Evolutionary conservation across 2,888 invertebrate genomes (phyloP).

Genomic region (Thera britannica): DNA sequence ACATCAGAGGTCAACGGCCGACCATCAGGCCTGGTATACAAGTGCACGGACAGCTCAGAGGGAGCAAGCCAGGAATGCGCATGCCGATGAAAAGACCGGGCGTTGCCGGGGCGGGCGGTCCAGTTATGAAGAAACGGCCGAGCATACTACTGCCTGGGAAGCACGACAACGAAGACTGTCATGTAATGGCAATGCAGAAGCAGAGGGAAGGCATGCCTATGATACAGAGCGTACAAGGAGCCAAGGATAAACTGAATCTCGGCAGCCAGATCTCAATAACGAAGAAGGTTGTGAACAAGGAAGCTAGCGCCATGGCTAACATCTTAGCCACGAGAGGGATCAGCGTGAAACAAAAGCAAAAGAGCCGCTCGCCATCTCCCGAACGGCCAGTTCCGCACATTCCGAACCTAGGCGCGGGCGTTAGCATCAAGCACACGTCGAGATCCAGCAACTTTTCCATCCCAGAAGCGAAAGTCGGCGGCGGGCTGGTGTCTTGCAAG

Average conservation of each 20-base stretch:
- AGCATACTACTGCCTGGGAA: constrained; percentile 88
- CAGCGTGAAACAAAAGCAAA: constrained; percentile 89
- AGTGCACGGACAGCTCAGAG: constrained; percentile 73
- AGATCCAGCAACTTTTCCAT: constrained; percentile 73
- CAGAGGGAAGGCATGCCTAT: constrained; percentile 89
- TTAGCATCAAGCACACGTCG: constrained; percentile 82
- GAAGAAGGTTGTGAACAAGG: constrained; percentile 86
- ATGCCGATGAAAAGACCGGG: constrained; percentile 76
- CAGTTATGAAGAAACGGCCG: constrained; percentile 79
- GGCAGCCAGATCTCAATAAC: constrained; percentile 91
- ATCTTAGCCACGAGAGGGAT: constrained; percentile 91
- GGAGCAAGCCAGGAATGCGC: constrained; percentile 62
- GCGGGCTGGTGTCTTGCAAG: constrained; percentile 70
- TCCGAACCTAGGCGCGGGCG: constrained; percentile 78
- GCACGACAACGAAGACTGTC: constrained; percentile 90
- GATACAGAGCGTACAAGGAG: constrained; percentile 90
- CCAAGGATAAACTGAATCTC: constrained; percentile 85
- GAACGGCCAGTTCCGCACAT: constrained; percentile 76
- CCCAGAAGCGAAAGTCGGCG: constrained; percentile 74
- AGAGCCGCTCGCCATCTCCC: constrained; percentile 74
- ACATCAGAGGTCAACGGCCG: constrained; percentile 64
- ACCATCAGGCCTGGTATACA: constrained; percentile 73
- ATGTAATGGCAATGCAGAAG: constrained; percentile 90
- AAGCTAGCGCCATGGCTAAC: constrained; percentile 91
- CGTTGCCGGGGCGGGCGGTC: constrained; percentile 48